A percentile compares a stretch with the other conserved stretches of the same genome.
phyloP scores from a whole-genome alignment of 2,113 vertebrate genomes.

The Brachypodius melanocephalos region DNA sequence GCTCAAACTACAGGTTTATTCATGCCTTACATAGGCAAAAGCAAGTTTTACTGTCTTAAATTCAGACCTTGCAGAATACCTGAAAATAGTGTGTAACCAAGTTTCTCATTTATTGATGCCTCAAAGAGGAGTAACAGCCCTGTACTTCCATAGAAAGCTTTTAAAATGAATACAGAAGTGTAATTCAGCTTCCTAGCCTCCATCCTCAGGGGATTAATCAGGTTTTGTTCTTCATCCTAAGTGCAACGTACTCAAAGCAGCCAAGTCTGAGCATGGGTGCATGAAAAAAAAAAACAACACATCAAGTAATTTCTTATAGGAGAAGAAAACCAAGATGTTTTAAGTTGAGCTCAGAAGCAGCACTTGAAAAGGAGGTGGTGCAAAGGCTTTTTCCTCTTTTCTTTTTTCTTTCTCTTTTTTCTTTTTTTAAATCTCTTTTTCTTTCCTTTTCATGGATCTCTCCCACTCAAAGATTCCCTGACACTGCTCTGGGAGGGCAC shows the following conservation, averaged over 20 bases:
- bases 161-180: not conserved
- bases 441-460: not conserved
- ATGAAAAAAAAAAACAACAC: not conserved
- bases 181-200: not conserved
- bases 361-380: not conserved
- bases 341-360: not conserved
- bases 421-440: rapidly evolving
- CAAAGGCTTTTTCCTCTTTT: not conserved
- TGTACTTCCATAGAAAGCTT: not conserved
- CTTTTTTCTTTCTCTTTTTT: not conserved
- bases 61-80: not conserved
- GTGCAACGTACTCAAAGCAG: not conserved
- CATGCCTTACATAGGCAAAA: not conserved
- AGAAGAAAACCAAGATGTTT: not conserved
- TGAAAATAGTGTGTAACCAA: rapidly evolving
- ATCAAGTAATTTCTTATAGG: rapidly evolving
- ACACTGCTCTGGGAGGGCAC: rapidly evolving
- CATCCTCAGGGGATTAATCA: not conserved
- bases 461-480: no score
- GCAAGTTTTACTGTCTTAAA: not conserved
- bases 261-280: not conserved
- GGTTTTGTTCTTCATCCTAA: not conserved
- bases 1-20: not conserved
- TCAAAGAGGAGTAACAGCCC: not conserved
- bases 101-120: not conserved